phyloP scores from a whole-genome alignment of 2,888 invertebrate species.

The Argyresthia goedartella region DNA sequence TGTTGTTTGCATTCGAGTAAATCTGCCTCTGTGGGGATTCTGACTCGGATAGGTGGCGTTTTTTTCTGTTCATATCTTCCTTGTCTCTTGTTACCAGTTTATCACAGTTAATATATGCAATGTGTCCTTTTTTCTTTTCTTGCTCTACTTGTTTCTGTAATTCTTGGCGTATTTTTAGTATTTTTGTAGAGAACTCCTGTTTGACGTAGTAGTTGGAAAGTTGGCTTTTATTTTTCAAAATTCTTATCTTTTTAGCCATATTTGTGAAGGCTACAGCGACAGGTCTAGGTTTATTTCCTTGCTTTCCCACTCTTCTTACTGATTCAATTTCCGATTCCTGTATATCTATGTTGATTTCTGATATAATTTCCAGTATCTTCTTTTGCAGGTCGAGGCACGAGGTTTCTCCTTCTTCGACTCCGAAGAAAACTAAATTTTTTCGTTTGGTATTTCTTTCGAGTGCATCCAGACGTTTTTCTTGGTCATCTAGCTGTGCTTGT shows the following conservation, averaged over 20 bases:
- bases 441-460: neutral
- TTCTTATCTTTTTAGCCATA: neutral
- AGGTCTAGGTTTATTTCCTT: neutral
- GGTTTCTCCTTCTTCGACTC: neutral
- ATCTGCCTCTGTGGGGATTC: neutral
- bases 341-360: neutral
- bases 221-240: neutral
- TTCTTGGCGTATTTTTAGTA: neutral
- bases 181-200: neutral
- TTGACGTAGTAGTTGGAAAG: neutral
- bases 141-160: neutral
- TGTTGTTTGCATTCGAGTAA: neutral
- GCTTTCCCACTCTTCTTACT: neutral
- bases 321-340: neutral
- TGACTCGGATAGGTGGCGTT: neutral
- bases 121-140: neutral
- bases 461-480: neutral
- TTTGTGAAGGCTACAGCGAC: neutral
- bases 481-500: neutral
- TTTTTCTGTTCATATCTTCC: neutral
- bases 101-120: neutral
- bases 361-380: neutral
- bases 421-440: neutral
- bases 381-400: neutral
- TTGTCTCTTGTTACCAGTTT: neutral